Percentiles rank a stretch among this genome's conserved stretches.
Evolutionary conservation across 2,888 invertebrate genomes (phyloP).

Genomic region (Thecophora atra): DNA sequence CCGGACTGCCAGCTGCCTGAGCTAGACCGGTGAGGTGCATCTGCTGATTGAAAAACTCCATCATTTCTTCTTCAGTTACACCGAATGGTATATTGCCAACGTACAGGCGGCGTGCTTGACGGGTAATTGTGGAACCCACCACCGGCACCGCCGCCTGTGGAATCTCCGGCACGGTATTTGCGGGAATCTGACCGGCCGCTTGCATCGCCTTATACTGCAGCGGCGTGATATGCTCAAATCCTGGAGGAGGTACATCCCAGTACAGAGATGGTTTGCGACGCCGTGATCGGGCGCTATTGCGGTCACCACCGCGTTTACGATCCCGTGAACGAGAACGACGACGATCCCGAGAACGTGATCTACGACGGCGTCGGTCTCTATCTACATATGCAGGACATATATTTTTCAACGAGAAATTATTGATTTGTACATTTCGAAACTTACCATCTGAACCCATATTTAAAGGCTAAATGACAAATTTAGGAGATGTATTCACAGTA

Average conservation of each 20-base stretch:
- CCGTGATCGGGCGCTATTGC: conserved; percentile 68
- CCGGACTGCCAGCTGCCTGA: conserved; percentile 98
- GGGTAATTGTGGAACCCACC: conserved; percentile 94
- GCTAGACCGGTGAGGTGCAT: conserved; percentile 98
- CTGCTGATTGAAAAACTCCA: conserved; percentile 98
- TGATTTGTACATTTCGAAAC: conserved; percentile 9
- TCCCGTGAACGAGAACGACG: conserved; percentile 65
- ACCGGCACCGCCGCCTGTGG: conserved; percentile 97
- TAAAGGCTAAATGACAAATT: too few relatives aligned
- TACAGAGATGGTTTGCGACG: conserved; percentile 91
- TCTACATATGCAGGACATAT: conserved; percentile 42
- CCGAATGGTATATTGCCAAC: conserved; percentile 99
- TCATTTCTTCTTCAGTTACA: conserved; percentile 97
- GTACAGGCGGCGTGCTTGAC: conserved; percentile 91
- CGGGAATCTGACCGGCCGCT: conserved; percentile 95
- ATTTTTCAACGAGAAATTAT: not conserved
- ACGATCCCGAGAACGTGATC: conserved; percentile 65
- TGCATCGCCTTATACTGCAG: conserved; percentile 88
- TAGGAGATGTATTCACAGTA: too few relatives aligned
- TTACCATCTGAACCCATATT: conserved; percentile 49
- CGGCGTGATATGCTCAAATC: conserved; percentile 98
- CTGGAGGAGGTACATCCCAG: conserved; percentile 98
- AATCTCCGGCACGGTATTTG: conserved; percentile 89
- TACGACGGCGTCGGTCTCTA: conserved; percentile 51
- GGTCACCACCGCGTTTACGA: conserved; percentile 48